A percentile compares a stretch with the other conserved stretches of the same genome.
These are phyloP conservation scores for Tetragnatha versicolor DNA, from an alignment of 1,140 invertebrate genomes.

Conservation along the genomic window DNA sequence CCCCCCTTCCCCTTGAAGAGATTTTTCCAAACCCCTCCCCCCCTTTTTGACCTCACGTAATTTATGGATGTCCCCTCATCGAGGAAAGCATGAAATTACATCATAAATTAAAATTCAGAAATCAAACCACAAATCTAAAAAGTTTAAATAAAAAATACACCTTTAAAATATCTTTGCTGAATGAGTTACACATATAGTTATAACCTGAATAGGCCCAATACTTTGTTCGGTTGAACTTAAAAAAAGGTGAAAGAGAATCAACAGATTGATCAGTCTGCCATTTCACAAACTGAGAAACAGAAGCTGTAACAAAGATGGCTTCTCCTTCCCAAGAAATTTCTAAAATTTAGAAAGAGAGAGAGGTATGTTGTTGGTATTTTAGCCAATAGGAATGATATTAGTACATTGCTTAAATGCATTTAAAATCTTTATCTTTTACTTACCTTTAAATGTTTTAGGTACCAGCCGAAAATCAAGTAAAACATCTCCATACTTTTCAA, in stretches of 20 bases:
- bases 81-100: no score
- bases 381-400: not conserved
- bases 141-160: conserved; percentile 12
- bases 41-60: no score
- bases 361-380: not conserved
- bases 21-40: no score
- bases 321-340: conserved; percentile 36
- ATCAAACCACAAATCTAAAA: not conserved
- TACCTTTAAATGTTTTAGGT: conserved; percentile 20
- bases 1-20: no score
- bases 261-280: conserved; percentile 1
- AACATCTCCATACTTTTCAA: not conserved
- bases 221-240: conserved; percentile 2
- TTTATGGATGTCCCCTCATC: no score
- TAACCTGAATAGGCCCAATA: conserved; percentile 52
- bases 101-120: not conserved
- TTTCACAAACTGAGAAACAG: conserved; percentile 24
- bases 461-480: conserved; percentile 22
- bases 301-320: conserved; percentile 10
- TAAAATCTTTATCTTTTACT: not conserved
- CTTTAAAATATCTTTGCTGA: conserved; percentile 23
- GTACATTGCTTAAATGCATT: not conserved
- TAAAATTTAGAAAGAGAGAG: conserved; percentile 11
- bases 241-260: not conserved
- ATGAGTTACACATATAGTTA: conserved; percentile 43